phyloP scores from a whole-genome alignment of 2,797 vertebrate species.

The Sebastes aleutianus region DNA sequence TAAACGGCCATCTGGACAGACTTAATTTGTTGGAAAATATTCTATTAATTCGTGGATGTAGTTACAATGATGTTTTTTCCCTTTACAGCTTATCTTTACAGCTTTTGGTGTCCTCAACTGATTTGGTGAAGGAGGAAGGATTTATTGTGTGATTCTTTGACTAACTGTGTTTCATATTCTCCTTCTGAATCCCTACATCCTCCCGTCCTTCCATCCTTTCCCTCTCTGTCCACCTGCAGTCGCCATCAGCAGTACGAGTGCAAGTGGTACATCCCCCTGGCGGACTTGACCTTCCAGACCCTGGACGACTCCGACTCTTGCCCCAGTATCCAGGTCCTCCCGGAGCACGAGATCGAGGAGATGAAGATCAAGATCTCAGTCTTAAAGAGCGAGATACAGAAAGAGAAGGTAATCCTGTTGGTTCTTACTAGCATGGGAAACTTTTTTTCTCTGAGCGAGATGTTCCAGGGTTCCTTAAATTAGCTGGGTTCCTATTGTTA shows the following conservation, averaged over 20 bases:
- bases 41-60: too few relatives aligned
- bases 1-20: too few relatives aligned
- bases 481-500: neutral
- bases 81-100: neutral
- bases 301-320: slow-evolving; percentile 91
- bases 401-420: slow-evolving; percentile 87
- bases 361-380: slow-evolving; percentile 98
- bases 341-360: slow-evolving; percentile 96
- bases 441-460: neutral
- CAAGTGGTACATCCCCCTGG: slow-evolving; percentile 98
- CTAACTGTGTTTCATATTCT: neutral
- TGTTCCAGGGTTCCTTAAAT: neutral
- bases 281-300: slow-evolving; percentile 92
- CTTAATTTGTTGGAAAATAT: too few relatives aligned
- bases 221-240: slow-evolving; percentile 65
- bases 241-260: slow-evolving; percentile 98
- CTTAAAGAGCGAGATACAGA: slow-evolving; percentile 96
- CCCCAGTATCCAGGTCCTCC: slow-evolving; percentile 90
- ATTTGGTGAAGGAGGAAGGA: neutral
- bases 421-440: neutral
- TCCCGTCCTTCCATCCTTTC: neutral
- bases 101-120: neutral
- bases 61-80: neutral
- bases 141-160: neutral
- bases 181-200: neutral